These are phyloP conservation scores for Syngnathus typhle DNA, from an alignment of 2,113 vertebrate species.

Conservation along the genomic window DNA sequence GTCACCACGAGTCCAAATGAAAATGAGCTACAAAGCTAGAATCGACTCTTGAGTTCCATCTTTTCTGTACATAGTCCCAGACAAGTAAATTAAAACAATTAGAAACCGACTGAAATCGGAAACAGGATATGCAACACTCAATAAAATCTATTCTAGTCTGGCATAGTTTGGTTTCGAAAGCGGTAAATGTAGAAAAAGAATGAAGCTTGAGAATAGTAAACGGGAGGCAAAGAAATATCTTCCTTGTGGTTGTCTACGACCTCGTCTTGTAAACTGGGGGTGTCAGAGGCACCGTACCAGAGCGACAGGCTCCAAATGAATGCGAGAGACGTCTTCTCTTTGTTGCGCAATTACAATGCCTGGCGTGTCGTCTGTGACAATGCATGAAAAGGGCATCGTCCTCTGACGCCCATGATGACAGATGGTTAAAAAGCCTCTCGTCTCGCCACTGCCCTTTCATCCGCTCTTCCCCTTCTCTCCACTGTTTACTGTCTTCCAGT, in stretches of 20 bases:
- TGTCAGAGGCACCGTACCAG: slow-evolving; percentile 2
- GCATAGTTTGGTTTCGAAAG: background rate
- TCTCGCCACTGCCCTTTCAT: slow-evolving; percentile 53
- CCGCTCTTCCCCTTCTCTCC: slow-evolving; percentile 38
- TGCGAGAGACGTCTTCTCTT: background rate
- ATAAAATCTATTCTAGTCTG: background rate
- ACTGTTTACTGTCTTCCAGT: slow-evolving; percentile 68
- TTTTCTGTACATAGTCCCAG: background rate
- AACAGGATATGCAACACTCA: background rate
- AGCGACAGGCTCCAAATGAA: slow-evolving; percentile 3
- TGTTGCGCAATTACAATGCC: slow-evolving; percentile 33
- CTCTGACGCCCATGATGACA: slow-evolving; percentile 59
- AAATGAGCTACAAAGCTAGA: background rate
- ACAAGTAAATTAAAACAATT: background rate
- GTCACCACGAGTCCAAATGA: background rate
- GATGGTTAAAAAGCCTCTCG: slow-evolving; percentile 61
- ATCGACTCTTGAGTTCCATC: background rate
- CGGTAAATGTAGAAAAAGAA: background rate
- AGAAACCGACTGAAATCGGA: slow-evolving; percentile 8
- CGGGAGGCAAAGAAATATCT: background rate
- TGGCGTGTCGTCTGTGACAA: slow-evolving; percentile 35
- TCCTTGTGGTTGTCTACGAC: background rate
- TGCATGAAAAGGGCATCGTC: slow-evolving; percentile 59
- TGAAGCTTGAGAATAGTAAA: background rate
- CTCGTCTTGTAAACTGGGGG: background rate